Evolutionary conservation across 1,140 invertebrate genomes (phyloP).

Genomic region (Drosophila tsacasi): DNA sequence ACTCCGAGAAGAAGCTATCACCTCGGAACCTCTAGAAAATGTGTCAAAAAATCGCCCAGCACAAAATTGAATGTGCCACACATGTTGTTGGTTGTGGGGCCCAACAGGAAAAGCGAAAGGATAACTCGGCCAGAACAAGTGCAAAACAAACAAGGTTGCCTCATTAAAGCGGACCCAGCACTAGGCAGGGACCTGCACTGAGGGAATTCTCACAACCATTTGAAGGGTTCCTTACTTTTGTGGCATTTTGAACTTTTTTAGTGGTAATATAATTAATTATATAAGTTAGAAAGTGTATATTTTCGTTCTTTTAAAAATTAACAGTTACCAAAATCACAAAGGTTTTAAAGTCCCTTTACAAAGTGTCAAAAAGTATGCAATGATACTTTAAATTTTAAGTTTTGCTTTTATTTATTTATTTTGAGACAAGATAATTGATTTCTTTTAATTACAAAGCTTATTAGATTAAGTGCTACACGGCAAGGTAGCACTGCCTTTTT

Average conservation of each 20-base stretch:
- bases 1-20: neutral
- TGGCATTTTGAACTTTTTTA: neutral
- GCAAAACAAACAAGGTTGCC: slow-evolving; percentile 30
- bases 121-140: slow-evolving; percentile 37
- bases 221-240: neutral
- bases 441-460: neutral
- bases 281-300: neutral
- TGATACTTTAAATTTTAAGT: no score
- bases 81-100: slow-evolving; percentile 11
- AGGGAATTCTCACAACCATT: neutral
- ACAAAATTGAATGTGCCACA: slow-evolving; percentile 24
- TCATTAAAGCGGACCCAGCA: slow-evolving; percentile 22
- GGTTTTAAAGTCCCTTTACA: neutral
- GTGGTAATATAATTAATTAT: neutral
- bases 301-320: no score
- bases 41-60: slow-evolving; percentile 25
- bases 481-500: no score
- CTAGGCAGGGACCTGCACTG: slow-evolving; percentile 2
- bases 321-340: no score
- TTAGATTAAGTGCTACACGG: neutral
- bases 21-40: slow-evolving; percentile 29
- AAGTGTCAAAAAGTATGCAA: neutral
- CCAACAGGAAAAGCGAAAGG: slow-evolving; percentile 31
- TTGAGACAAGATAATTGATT: no score
- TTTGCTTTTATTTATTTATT: no score